A percentile compares a stretch with the other conserved stretches of the same genome.
Evolutionary conservation across 1,140 invertebrate species (phyloP).

Genomic region (Sarcophaga peregrina): DNA sequence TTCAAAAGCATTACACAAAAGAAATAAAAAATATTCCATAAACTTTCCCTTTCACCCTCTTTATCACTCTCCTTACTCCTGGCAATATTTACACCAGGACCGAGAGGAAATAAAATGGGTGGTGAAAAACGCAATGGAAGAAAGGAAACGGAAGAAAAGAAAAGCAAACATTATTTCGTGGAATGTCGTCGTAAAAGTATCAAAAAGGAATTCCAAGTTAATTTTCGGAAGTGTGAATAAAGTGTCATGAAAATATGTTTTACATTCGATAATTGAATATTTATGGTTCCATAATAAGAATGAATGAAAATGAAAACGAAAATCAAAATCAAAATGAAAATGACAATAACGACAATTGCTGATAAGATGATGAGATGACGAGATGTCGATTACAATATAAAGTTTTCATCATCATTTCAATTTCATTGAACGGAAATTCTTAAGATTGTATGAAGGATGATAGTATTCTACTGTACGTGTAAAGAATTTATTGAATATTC

Average conservation of each 20-base stretch:
- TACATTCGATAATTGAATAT: conserved; percentile 6
- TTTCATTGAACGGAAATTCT: too few species aligned
- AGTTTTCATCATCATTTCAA: too few species aligned
- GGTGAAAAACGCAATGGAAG: not conserved
- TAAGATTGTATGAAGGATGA: too few species aligned
- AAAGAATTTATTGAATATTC: too few species aligned
- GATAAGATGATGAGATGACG: not conserved
- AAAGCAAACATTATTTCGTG: not conserved
- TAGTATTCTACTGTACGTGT: too few species aligned
- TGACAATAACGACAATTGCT: not conserved
- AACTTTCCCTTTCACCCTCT: too few species aligned
- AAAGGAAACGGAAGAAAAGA: not conserved
- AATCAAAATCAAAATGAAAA: not conserved
- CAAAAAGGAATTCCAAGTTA: not conserved
- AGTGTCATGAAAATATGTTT: conserved; percentile 9
- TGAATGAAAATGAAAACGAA: not conserved
- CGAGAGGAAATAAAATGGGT: not conserved
- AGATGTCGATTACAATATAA: too few species aligned
- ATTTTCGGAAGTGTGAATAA: conserved; percentile 10
- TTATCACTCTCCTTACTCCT: too few species aligned
- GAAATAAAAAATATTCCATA: too few species aligned
- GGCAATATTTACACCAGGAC: too few species aligned
- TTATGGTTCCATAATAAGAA: not conserved
- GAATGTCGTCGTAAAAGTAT: conserved; percentile 9
- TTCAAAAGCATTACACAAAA: too few species aligned